A percentile compares a stretch with the other conserved stretches of the same genome.
These are phyloP conservation scores for Halcyon badia DNA, from an alignment of 2,797 vertebrate genomes.

Conservation along the genomic window DNA sequence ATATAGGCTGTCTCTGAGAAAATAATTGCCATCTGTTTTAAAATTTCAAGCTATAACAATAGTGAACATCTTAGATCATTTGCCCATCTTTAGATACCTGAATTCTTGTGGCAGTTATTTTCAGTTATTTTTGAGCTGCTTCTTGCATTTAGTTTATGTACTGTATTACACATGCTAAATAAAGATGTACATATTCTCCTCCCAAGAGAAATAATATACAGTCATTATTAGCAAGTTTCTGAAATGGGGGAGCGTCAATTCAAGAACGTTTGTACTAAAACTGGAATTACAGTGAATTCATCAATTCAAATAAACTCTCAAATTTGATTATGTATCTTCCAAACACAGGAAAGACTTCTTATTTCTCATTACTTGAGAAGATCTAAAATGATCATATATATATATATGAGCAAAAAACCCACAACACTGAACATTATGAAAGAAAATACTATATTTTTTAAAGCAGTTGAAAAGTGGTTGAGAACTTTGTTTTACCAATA, in stretches of 20 bases:
- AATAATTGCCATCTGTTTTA: background rate
- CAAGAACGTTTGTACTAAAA: background rate
- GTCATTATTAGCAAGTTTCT: background rate
- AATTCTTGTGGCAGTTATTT: background rate
- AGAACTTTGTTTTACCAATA: background rate
- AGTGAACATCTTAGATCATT: background rate
- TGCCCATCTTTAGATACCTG: background rate
- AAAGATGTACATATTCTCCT: background rate
- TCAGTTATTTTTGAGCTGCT: background rate
- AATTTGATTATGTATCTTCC: background rate
- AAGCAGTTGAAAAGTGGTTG: background rate
- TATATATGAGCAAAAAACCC: rapidly evolving
- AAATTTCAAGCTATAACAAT: background rate
- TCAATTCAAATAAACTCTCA: background rate
- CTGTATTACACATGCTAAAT: background rate
- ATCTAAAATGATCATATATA: background rate
- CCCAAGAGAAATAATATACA: background rate
- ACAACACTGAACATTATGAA: background rate
- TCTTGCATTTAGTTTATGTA: background rate
- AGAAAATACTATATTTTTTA: background rate
- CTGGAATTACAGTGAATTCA: background rate
- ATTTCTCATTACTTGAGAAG: background rate
- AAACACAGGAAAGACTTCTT: background rate
- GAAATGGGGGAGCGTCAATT: background rate
- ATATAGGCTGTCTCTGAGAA: background rate